These are phyloP conservation scores for Acanthosepion esculentum DNA, from an alignment of 2,888 invertebrate genomes.

Conservation along the genomic window DNA sequence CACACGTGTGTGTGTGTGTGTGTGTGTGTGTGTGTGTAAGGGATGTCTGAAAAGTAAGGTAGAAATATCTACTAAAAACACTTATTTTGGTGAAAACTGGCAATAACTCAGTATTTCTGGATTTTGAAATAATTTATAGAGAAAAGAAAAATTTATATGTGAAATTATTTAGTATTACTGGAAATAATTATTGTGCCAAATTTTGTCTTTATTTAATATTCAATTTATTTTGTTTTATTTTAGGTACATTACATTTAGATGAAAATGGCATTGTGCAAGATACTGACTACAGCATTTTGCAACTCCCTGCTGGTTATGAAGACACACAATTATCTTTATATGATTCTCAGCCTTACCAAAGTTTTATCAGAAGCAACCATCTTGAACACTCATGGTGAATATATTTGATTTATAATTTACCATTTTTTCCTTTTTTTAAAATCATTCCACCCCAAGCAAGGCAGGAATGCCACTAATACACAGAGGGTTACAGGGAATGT, in stretches of 20 bases:
- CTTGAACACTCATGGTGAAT: neutral
- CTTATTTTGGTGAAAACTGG: too few species aligned
- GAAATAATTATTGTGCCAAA: neutral
- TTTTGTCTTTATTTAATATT: neutral
- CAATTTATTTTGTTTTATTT: neutral
- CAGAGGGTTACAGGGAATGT: too few species aligned
- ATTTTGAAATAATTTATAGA: too few species aligned
- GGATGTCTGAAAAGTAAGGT: too few species aligned
- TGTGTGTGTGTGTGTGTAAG: too few species aligned
- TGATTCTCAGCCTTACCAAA: neutral
- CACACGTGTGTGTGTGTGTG: too few species aligned
- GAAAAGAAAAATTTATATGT: too few species aligned
- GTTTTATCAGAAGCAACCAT: neutral
- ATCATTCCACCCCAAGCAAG: too few species aligned
- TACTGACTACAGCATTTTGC: slow-evolving; percentile 57
- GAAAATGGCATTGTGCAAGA: slow-evolving; percentile 71
- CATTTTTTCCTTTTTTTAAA: too few species aligned
- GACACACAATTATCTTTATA: neutral
- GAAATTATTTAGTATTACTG: neutral
- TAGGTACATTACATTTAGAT: slow-evolving; percentile 64
- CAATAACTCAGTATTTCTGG: too few species aligned
- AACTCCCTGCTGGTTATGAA: neutral
- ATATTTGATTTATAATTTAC: neutral
- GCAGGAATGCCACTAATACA: too few species aligned
- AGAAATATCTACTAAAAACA: too few species aligned